These are phyloP conservation scores for Notamacropus eugenii DNA, from an alignment of 2,797 vertebrate genomes.

Conservation along the genomic window DNA sequence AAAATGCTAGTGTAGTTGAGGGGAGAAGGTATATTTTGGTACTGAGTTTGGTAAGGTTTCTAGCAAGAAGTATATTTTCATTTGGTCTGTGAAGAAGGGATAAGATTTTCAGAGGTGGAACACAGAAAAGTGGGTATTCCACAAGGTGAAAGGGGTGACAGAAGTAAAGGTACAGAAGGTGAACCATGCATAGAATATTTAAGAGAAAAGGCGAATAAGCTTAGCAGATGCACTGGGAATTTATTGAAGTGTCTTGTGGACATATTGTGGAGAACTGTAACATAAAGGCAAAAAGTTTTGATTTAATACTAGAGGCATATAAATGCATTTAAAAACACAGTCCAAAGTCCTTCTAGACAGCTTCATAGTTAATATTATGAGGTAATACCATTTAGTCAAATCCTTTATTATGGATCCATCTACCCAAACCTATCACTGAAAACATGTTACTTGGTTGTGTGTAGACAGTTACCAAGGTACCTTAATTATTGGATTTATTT, in stretches of 20 bases:
- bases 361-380: background rate
- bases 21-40: background rate
- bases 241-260: background rate
- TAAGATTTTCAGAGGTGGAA: background rate
- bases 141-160: background rate
- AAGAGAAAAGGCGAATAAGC: background rate
- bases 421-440: background rate
- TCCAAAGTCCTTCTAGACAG: background rate
- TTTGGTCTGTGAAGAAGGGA: background rate
- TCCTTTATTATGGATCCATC: background rate
- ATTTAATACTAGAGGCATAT: background rate
- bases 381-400: background rate
- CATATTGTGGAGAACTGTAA: background rate
- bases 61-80: background rate
- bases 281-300: background rate
- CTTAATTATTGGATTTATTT: background rate
- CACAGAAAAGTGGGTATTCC: background rate
- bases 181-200: background rate
- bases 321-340: background rate
- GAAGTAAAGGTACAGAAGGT: background rate
- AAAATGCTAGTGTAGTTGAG: background rate
- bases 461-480: background rate
- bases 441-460: background rate
- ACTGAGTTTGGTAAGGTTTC: background rate
- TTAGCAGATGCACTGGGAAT: no score